These are phyloP conservation scores for Ochropleura leucogaster DNA, from an alignment of 2,888 invertebrate species.

Conservation along the genomic window DNA sequence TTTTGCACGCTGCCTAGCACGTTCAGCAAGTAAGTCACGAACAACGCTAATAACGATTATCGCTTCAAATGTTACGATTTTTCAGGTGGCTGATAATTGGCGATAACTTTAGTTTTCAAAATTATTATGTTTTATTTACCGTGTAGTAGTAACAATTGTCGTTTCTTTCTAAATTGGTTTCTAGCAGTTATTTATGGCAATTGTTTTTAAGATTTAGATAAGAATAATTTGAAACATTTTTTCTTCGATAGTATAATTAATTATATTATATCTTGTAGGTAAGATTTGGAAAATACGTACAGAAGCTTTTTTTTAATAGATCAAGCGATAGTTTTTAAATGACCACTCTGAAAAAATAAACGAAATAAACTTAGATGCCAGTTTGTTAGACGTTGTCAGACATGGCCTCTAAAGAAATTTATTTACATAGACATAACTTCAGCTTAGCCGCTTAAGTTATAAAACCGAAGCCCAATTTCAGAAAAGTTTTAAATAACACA, in stretches of 20 bases:
- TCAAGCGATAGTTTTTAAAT: neutral
- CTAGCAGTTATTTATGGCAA: neutral
- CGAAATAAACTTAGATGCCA: neutral
- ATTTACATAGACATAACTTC: neutral
- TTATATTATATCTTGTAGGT: neutral
- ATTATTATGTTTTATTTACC: conserved; percentile 25
- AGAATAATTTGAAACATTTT: neutral
- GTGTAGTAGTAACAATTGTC: neutral
- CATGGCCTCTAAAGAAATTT: neutral
- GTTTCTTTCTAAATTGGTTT: neutral
- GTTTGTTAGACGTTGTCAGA: neutral
- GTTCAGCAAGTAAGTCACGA: conserved; percentile 92
- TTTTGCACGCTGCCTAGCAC: conserved; percentile 91
- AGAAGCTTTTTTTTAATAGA: neutral
- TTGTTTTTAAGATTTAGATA: neutral
- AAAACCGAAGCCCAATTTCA: neutral
- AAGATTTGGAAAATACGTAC: neutral
- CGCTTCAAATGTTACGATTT: conserved; percentile 56
- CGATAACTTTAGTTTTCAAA: conserved; percentile 43
- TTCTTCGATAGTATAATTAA: neutral
- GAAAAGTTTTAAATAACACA: neutral
- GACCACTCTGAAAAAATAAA: neutral
- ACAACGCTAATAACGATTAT: conserved; percentile 55
- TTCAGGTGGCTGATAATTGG: conserved; percentile 70
- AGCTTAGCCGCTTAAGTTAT: neutral